Base-by-base conservation (phyloP, 1,140 invertebrate genomes). In the Branchinecta lynchi region DNA sequence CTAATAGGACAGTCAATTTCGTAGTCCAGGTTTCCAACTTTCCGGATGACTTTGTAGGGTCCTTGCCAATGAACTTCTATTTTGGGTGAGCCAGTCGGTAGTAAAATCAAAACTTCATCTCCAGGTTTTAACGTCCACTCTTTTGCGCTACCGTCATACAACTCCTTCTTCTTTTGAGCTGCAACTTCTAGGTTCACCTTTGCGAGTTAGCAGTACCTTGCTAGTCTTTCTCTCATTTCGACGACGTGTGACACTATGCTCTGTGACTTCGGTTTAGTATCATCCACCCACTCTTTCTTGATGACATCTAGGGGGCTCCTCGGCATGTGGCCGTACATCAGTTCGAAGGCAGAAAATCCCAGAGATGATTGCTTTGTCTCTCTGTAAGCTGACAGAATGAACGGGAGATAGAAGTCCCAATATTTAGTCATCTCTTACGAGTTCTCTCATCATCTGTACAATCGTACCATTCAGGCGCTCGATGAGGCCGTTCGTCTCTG, bases 391-490 rank as follows among this genome's bases (percentile, higher is more conserved):
- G n/a, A 51, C 46, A 51, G n/a, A 51, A 51, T 9, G n/a, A 9
- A 51, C n/a, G 46, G 46, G n/a, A 51, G n/a, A 51, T 51, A 51
- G 9, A 9, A n/a, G n/a, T 51, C 46, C 46, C 46, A 51, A 9
- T 51, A 9, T 51, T 51, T 51, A n/a, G 46, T 51, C 46, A n/a
- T 51, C 46, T 51, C 46, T 51, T 51, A 51, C 46, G 46, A 51
- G n/a, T 51, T 51, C n/a, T 51, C 46, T 51, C n/a, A 51, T 9
- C 46, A 51, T 51, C 46, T 51, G n/a, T n/a, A 51, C 46, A 9
- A n/a, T 51, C 9, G 46, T 51, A 9, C 46, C 46, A 51, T 51
- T 51, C n/a, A 51, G n/a, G 9, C 46, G 9, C 46, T 51, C 46
- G n/a, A n/a, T n/a, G 9, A 51, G n/a, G 9, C n/a, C 46, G n/a